phyloP scores from a whole-genome alignment of 2,888 invertebrate species.

The Drosophila neonasuta region DNA sequence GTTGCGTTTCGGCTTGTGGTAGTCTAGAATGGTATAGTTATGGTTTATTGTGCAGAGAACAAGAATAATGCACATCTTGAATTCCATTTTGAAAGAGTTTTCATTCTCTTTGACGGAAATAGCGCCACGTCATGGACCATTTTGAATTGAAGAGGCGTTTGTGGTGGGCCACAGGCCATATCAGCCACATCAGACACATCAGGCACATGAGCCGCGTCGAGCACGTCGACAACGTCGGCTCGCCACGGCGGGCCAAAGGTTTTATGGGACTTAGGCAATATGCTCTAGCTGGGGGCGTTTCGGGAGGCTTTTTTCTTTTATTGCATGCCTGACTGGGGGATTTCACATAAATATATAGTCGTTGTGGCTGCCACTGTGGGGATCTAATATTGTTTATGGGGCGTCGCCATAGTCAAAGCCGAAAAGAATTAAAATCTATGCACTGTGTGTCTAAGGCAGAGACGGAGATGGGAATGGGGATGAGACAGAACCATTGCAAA shows the following conservation, averaged over 20 bases:
- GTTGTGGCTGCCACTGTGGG: conserved; percentile 29
- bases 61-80: conserved; percentile 30
- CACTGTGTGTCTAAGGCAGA: conserved; percentile 31
- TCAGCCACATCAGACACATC: not conserved
- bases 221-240: conserved; percentile 3
- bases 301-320: conserved; percentile 49
- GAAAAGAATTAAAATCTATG: conserved; percentile 64
- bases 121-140: conserved; percentile 75
- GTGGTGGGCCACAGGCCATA: conserved; percentile 36
- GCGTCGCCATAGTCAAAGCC: conserved; percentile 71
- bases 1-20: conserved; percentile 6
- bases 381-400: conserved; percentile 77
- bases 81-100: conserved; percentile 64
- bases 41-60: conserved; percentile 14
- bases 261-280: conserved; percentile 63
- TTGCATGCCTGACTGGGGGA: conserved; percentile 37
- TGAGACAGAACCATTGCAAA: conserved; percentile 52
- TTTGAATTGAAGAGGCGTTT: conserved; percentile 69
- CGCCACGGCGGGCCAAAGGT: conserved; percentile 53
- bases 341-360: conserved; percentile 39
- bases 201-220: not conserved
- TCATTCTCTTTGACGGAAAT: conserved; percentile 58
- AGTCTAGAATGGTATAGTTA: conserved; percentile 33
- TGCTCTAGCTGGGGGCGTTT: conserved; percentile 32
- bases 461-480: conserved; percentile 21